Evolutionary conservation across 2,113 vertebrate species (phyloP).

Genomic region (Zapornia atra): DNA sequence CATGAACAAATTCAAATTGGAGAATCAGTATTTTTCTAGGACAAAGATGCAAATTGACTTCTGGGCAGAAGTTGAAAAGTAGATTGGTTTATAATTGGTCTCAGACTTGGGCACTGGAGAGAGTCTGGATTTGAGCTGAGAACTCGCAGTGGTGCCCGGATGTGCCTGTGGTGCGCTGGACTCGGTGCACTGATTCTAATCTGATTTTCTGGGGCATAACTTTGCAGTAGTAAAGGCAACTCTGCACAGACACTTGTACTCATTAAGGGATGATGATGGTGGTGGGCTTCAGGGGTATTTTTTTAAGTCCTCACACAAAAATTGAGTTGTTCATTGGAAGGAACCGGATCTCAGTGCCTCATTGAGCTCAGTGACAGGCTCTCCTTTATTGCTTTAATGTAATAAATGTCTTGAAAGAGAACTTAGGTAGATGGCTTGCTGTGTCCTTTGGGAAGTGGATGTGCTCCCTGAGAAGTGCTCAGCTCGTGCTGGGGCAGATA

Average conservation of each 20-base stretch:
- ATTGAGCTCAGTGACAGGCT: not conserved
- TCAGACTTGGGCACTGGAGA: not conserved
- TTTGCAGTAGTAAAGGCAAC: not conserved
- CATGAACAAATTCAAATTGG: not conserved
- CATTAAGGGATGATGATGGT: not conserved
- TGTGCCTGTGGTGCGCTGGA: not conserved
- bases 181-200: not conserved
- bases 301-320: not conserved
- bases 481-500: not conserved
- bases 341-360: not conserved
- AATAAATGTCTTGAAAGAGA: not conserved
- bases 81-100: not conserved
- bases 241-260: not conserved
- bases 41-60: not conserved
- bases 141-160: not conserved
- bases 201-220: not conserved
- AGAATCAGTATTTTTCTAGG: slow-evolving; percentile 2
- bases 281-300: not conserved
- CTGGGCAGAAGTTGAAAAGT: not conserved
- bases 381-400: not conserved
- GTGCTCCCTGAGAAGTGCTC: not conserved
- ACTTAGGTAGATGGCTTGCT: not conserved
- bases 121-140: not conserved
- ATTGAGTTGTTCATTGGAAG: not conserved
- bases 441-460: not conserved